phyloP scores from a whole-genome alignment of 2,888 invertebrate genomes.

The Pristionchus japonicus region DNA sequence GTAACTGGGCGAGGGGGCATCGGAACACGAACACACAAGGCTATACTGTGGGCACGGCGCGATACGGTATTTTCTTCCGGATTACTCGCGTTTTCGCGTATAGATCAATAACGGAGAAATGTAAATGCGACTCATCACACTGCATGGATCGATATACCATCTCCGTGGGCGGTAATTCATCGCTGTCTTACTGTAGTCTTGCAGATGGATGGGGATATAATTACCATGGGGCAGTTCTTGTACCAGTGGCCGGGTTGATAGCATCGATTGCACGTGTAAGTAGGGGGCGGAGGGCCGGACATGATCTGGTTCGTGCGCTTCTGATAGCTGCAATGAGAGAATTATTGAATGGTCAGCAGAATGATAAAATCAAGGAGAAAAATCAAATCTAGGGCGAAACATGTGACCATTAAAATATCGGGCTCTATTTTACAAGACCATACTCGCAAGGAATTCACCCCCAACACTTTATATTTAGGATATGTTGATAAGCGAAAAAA shows the following conservation, averaged over 20 bases:
- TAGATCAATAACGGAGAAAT: too few species aligned
- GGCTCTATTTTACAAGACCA: too few species aligned
- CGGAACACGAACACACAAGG: not conserved
- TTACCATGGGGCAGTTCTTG: conserved; percentile 87
- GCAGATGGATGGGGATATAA: conserved; percentile 13
- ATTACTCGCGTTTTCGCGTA: not conserved
- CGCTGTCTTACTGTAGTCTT: not conserved
- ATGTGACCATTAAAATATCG: too few species aligned
- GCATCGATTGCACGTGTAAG: conserved; percentile 94
- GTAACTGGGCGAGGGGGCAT: conserved; percentile 12
- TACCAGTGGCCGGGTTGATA: conserved; percentile 97
- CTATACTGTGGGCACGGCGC: not conserved
- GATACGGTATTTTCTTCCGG: conserved; percentile 10
- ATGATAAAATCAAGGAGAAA: not conserved
- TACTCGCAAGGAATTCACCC: too few species aligned
- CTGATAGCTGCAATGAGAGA: conserved; percentile 82
- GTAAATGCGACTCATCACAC: not conserved
- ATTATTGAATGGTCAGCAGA: not conserved
- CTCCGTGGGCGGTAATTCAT: not conserved
- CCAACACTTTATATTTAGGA: too few species aligned
- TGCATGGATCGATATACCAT: not conserved
- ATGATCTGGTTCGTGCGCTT: conserved; percentile 90
- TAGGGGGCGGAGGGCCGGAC: conserved; percentile 89
- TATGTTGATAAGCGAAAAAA: too few species aligned
- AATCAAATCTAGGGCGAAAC: too few species aligned